Percentiles rank a stretch among this genome's conserved stretches.
Conservation (phyloP, 2,113 vertebrate genomes). For the Dermatemys mawii region DNA sequence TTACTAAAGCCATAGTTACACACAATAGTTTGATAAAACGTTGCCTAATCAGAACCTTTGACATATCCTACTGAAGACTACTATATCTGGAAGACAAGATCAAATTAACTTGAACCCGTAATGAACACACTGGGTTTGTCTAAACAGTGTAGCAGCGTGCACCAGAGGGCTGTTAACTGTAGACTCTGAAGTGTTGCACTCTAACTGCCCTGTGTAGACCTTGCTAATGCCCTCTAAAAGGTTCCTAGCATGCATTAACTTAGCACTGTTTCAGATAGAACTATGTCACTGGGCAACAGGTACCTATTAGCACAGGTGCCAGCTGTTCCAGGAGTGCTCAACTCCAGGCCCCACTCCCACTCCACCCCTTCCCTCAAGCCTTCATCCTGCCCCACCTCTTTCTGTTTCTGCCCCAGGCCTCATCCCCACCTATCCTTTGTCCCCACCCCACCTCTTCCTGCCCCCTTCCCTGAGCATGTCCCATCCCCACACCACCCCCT, state of each 20-base stretch:
- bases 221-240: neutral
- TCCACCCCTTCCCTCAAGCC: no score
- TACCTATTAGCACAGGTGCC: neutral
- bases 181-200: neutral
- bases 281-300: neutral
- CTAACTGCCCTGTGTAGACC: neutral
- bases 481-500: no score
- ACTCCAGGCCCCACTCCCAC: no score
- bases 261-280: neutral
- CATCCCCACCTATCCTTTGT: no score
- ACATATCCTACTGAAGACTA: neutral
- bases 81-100: neutral
- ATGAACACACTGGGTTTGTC: neutral
- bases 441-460: no score
- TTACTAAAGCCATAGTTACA: accelerated
- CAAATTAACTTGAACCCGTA: neutral
- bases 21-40: neutral
- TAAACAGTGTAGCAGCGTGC: neutral
- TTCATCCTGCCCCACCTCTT: no score
- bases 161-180: neutral
- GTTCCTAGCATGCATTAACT: neutral
- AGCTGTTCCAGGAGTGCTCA: no score
- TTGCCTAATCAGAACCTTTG: neutral
- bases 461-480: no score
- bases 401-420: no score